Evolutionary conservation across 2,113 vertebrate species (phyloP), one percentile per base, ranked within the genome.

Genomic region (Festucalex cinctus): DNA sequence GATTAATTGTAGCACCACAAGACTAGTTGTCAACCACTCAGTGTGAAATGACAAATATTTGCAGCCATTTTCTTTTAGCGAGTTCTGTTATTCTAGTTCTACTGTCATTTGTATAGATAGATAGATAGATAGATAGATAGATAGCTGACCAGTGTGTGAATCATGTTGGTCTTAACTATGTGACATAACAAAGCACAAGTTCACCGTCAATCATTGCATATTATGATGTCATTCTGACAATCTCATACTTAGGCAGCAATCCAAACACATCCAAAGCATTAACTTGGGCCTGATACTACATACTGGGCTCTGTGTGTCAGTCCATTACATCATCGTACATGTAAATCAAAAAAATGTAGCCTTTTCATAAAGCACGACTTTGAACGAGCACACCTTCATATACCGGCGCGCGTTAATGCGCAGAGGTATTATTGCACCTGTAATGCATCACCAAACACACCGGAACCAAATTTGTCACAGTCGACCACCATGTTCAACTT

Each of bases 401-500:
- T 66, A 19, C 56, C 43, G 41, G n/a, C 17, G 60, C 37, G 62
- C 69, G 58, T 67, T n/a, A 53, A 74, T 59, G 66, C 70, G 53
- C 57, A 63, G 66, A 77, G 67, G 51, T 41, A 77, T 67, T 32
- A 8, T 61, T 70, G 67, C 77, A 80, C 76, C 76, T 79, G 68
- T 69, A 46, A 69, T 80, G 66, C 81, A 76, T 76, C 81, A 70
- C 26, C 75, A 76, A 65, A 73, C 82, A 71, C 68, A 75, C 70
- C 75, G 57, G 41, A 79, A 74, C 65, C 75, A 70, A n/a, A 81
- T 81, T 70, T 83, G 77, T 82, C 76, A 76, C 71, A 75, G 66
- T 71, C 79, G 80, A 79, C 71, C 83, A 83, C 76, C 82, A 78
- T 76, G 71, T 71, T 75, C 81, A 91, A 92, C 90, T 91, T 90